Evolutionary conservation across 2,888 invertebrate genomes (phyloP).

Genomic region (Archips xylosteana): DNA sequence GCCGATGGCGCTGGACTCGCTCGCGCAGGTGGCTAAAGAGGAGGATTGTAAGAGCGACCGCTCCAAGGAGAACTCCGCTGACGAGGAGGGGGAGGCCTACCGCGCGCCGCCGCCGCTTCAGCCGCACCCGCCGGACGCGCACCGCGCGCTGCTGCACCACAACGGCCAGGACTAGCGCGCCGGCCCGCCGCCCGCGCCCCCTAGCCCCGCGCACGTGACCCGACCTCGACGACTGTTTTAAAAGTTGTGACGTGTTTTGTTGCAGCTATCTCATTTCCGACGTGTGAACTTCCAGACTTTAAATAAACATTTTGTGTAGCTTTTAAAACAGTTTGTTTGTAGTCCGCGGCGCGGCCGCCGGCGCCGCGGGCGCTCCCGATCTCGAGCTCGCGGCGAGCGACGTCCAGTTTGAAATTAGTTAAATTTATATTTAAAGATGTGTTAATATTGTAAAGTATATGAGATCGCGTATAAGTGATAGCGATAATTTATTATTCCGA

Average conservation of each 20-base stretch:
- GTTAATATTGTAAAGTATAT: slow-evolving; percentile 85
- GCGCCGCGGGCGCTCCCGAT: slow-evolving; percentile 13
- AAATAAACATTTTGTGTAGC: slow-evolving; percentile 35
- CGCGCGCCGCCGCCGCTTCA: slow-evolving; percentile 83
- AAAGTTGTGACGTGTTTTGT: slow-evolving; percentile 40
- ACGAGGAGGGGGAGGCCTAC: slow-evolving; percentile 83
- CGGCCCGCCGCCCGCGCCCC: slow-evolving; percentile 7
- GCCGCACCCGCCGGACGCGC: slow-evolving; percentile 85
- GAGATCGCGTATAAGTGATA: slow-evolving; percentile 76
- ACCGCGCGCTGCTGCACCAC: slow-evolving; percentile 89
- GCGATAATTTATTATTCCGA: slow-evolving; percentile 79
- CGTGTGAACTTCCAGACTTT: slow-evolving; percentile 17
- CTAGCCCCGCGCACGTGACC: slow-evolving; percentile 1
- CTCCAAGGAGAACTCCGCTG: slow-evolving; percentile 87
- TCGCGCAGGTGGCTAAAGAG: slow-evolving; percentile 83
- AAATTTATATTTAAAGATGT: slow-evolving; percentile 83
- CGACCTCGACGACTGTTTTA: slow-evolving; percentile 29
- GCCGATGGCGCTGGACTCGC: slow-evolving; percentile 85
- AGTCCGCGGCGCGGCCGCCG: neutral
- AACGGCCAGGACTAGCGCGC: slow-evolving; percentile 91
- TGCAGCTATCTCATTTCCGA: slow-evolving; percentile 34
- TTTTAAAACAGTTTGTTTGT: slow-evolving; percentile 31
- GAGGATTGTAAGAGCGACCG: slow-evolving; percentile 88
- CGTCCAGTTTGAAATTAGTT: slow-evolving; percentile 77
- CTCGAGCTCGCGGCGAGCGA: slow-evolving; percentile 54